Evolutionary conservation across 1,140 invertebrate genomes (phyloP).

Genomic region (Neuroterus valhalla): DNA sequence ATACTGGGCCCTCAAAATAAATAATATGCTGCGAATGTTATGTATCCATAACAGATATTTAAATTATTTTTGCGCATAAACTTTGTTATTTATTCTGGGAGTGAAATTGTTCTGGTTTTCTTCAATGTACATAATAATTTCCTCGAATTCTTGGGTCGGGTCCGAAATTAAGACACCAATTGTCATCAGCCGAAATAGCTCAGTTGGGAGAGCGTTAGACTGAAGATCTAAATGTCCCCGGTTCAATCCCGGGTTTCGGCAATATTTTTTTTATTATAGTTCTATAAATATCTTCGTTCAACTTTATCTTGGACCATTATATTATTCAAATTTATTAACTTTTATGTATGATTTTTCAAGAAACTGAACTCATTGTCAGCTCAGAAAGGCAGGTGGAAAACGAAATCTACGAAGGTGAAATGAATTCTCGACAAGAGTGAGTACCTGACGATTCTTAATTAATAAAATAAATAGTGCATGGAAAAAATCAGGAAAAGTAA

Average conservation of each 20-base stretch:
- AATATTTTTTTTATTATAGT: slow-evolving; percentile 40
- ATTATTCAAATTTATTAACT: slow-evolving; percentile 35
- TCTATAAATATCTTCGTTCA: slow-evolving; percentile 24
- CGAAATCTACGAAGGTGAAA: not conserved
- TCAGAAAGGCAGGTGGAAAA: not conserved
- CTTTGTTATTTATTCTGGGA: too few species aligned
- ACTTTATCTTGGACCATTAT: not conserved
- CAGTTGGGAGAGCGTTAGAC: slow-evolving; percentile 76
- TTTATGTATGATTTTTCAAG: slow-evolving; percentile 20
- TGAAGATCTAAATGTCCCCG: too few species aligned
- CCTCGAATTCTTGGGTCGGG: not conserved
- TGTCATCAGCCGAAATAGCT: slow-evolving; percentile 76
- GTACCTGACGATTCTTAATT: not conserved
- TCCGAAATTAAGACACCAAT: not conserved
- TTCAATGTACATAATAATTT: slow-evolving; percentile 11
- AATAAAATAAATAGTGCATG: too few species aligned
- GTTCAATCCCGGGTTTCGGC: slow-evolving; percentile 67
- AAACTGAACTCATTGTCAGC: slow-evolving; percentile 1
- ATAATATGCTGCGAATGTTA: too few species aligned
- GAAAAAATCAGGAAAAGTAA: too few species aligned
- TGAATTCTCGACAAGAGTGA: not conserved
- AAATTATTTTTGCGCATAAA: too few species aligned
- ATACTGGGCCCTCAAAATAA: too few species aligned
- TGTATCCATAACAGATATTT: too few species aligned
- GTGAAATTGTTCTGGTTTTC: too few species aligned